Evolutionary conservation across 2,797 vertebrate genomes (phyloP).

Genomic region (Chiroxiphia lanceolata): DNA sequence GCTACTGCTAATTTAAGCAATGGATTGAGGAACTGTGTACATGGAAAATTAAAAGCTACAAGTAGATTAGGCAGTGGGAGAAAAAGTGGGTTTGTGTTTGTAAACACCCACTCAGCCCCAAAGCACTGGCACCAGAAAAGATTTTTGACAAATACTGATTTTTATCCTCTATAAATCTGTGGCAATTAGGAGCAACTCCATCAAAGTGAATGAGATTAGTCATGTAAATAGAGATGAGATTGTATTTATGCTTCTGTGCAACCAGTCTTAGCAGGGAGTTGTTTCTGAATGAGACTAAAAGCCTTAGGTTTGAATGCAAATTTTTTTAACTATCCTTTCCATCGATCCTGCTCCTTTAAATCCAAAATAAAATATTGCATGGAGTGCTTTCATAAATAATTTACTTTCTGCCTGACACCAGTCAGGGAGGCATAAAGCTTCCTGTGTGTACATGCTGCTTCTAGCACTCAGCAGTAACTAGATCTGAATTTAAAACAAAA

Average conservation of each 20-base stretch:
- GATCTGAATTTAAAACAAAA: conserved; percentile 56
- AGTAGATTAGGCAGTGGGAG: not conserved
- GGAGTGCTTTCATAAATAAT: conserved; percentile 52
- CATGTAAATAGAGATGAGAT: not conserved
- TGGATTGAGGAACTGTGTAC: not conserved
- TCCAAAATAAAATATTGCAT: conserved; percentile 33
- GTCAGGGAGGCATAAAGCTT: conserved; percentile 46
- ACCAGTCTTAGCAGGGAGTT: not conserved
- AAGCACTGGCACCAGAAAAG: not conserved
- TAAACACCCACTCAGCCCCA: not conserved
- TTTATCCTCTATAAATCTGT: not conserved
- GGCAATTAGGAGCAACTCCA: not conserved
- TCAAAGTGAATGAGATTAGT: not conserved
- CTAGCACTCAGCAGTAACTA: conserved; percentile 27
- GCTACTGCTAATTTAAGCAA: not conserved
- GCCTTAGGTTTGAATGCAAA: not conserved
- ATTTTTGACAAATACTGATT: not conserved
- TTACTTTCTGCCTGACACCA: conserved; percentile 56
- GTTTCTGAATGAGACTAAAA: not conserved
- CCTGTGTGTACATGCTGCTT: conserved; percentile 35
- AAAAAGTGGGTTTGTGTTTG: not conserved
- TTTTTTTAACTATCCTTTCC: not conserved
- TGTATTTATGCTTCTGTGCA: not conserved
- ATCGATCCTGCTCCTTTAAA: conserved; percentile 35
- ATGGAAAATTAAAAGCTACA: not conserved